These are phyloP conservation scores for Labeo rohita DNA, from an alignment of 2,113 vertebrate genomes.

Conservation along the genomic window DNA sequence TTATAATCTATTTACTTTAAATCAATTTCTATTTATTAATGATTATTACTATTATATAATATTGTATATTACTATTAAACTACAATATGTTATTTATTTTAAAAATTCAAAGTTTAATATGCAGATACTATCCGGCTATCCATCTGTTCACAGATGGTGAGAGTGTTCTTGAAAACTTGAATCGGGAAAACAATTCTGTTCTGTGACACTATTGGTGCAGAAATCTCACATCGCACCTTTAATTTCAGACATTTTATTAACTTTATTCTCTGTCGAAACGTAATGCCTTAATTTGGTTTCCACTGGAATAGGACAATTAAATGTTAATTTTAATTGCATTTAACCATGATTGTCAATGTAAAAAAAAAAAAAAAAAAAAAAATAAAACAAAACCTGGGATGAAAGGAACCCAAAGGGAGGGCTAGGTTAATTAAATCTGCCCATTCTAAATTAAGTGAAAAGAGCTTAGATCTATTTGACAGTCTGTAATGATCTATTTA, in stretches of 20 bases:
- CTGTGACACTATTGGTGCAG: not conserved
- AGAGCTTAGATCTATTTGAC: slow-evolving; percentile 13
- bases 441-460: slow-evolving; percentile 3
- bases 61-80: not conserved
- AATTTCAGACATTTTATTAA: not conserved
- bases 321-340: not conserved
- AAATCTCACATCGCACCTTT: not conserved
- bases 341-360: not conserved
- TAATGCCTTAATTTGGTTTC: not conserved
- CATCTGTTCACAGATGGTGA: not conserved
- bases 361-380: not conserved
- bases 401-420: slow-evolving; percentile 14
- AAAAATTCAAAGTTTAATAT: not conserved
- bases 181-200: not conserved
- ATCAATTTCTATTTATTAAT: too few species aligned
- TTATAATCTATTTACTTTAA: not conserved
- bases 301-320: not conserved
- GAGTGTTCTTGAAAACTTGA: not conserved
- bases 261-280: not conserved
- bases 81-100: too few species aligned
- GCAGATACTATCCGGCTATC: not conserved
- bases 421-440: slow-evolving; percentile 6
- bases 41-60: too few species aligned
- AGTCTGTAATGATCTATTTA: slow-evolving; percentile 17
- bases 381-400: slow-evolving; percentile 12